A percentile compares a stretch with the other conserved stretches of the same genome.
Evolutionary conservation across 2,888 invertebrate species (phyloP).

Genomic region (Conistra vaccinii): DNA sequence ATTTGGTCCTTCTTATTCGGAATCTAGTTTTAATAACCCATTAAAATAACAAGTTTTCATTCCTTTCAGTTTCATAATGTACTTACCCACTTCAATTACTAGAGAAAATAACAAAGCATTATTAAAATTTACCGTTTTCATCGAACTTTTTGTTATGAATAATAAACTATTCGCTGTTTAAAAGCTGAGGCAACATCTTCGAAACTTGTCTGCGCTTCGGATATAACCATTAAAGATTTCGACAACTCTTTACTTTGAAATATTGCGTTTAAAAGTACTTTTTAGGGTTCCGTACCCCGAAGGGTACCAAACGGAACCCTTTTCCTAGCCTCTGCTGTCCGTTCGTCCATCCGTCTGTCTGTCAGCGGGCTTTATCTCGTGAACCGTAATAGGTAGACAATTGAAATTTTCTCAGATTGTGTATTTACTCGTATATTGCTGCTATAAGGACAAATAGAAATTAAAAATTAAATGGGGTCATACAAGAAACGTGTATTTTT

Average conservation of each 20-base stretch:
- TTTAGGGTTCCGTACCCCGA: too few relatives aligned
- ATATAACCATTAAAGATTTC: slow-evolving; percentile 44
- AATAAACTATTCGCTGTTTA: slow-evolving; percentile 46
- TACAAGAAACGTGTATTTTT: too few relatives aligned
- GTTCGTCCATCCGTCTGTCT: too few relatives aligned
- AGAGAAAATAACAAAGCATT: slow-evolving; percentile 27
- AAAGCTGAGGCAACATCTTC: slow-evolving; percentile 36
- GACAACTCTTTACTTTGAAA: slow-evolving; percentile 24
- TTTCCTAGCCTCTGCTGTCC: too few relatives aligned
- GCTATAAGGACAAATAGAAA: too few relatives aligned
- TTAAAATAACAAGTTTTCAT: slow-evolving; percentile 31
- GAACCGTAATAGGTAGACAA: too few relatives aligned
- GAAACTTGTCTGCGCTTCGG: slow-evolving; percentile 31
- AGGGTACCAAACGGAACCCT: too few relatives aligned
- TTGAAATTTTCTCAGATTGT: too few relatives aligned
- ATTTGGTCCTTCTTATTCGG: not conserved
- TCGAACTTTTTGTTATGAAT: slow-evolving; percentile 38
- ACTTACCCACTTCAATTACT: slow-evolving; percentile 35
- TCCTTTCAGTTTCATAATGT: slow-evolving; percentile 10
- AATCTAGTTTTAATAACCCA: slow-evolving; percentile 8
- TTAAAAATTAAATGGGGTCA: too few relatives aligned
- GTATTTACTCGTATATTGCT: too few relatives aligned
- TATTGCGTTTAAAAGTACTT: slow-evolving; percentile 19
- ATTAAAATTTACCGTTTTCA: slow-evolving; percentile 28
- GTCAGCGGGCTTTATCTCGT: too few relatives aligned